phyloP scores from a whole-genome alignment of 1,140 invertebrate genomes.

The Orius laevigatus region DNA sequence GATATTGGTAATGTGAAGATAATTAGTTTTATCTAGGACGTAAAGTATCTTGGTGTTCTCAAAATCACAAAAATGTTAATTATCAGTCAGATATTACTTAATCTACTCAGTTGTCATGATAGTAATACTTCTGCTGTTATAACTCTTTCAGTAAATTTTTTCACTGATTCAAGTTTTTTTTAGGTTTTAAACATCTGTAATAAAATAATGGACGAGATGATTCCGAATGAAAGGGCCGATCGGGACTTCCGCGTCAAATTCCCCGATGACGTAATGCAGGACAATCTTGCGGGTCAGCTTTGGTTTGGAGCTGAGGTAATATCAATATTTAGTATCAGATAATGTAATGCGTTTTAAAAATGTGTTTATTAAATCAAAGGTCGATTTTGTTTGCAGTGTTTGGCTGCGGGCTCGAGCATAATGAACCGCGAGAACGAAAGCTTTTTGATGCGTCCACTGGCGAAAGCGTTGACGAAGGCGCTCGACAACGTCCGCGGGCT shows the following conservation, averaged over 20 bases:
- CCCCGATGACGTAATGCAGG: conserved; percentile 94
- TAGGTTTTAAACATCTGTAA: conserved; percentile 83
- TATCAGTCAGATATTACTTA: too few species aligned
- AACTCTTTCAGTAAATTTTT: background rate
- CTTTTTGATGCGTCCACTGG: conserved; percentile 88
- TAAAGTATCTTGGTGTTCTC: too few species aligned
- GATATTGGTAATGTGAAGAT: too few species aligned
- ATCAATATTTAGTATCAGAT: background rate
- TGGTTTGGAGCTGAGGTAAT: conserved; percentile 98
- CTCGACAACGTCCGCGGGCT: conserved; percentile 81
- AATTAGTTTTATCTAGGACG: too few species aligned
- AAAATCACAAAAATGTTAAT: too few species aligned
- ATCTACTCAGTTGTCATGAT: too few species aligned
- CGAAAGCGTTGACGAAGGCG: conserved; percentile 85
- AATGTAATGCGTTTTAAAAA: background rate
- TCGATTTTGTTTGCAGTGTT: conserved; percentile 39
- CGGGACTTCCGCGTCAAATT: conserved; percentile 97
- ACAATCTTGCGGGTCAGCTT: conserved; percentile 91
- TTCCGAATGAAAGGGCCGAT: conserved; percentile 74
- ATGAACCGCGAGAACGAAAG: conserved; percentile 91
- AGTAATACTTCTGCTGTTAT: too few species aligned
- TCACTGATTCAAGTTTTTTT: conserved; percentile 19
- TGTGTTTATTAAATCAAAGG: background rate
- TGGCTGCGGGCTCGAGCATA: conserved; percentile 86
- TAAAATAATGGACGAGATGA: conserved; percentile 87